Base-by-base conservation (phyloP, 2,797 vertebrate genomes). In the Kryptolebias ocellatus region DNA sequence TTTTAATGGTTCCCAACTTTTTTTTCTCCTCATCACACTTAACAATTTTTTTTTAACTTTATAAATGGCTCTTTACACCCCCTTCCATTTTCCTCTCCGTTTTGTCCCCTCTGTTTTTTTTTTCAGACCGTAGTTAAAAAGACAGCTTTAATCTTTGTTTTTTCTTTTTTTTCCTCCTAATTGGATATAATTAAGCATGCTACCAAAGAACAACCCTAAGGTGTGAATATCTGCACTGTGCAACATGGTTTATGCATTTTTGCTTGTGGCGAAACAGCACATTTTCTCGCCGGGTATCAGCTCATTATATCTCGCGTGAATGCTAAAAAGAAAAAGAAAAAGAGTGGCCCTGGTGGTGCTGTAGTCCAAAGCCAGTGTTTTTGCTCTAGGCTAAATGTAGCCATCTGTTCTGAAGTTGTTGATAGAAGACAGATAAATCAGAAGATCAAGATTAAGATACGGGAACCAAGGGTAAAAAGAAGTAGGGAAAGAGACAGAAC, bases 331-430 rank as follows among this genome's bases (percentile, higher is more conserved):
- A 39, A 39, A 39, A 39, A 39, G 11, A 11, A 39, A 39, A 86
- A 89, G 78, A 89, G 83, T 70, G 74, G 83, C 72, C 87, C 76
- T 74, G 57, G 62, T 74, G 83, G 79, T 39, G 56, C 78, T 80
- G 79, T 74, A 84, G 85, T 90, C 89, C 85, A 84, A 83, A 88
- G 89, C 86, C 89, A 87, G 83, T 90, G 89, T 90, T 91, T 87
- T 83, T 79, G 90, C 91, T 83, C 67, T 28, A 24, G 89, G 91
- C 88, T 81, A 75, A 80, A 56, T 91, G 89, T 89, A 90, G 84
- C 90, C 91, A 92, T 92, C 90, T 92, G 91, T 89, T 92, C 90
- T 84, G 63, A 81, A 79, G 86, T 87, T 90, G 89, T 86, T 88
- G 76, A 79, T 76, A 76, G 77, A 84, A 80, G 83, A 87, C 66